Base-by-base conservation (phyloP, 2,797 vertebrate genomes). In the Merluccius polli region DNA sequence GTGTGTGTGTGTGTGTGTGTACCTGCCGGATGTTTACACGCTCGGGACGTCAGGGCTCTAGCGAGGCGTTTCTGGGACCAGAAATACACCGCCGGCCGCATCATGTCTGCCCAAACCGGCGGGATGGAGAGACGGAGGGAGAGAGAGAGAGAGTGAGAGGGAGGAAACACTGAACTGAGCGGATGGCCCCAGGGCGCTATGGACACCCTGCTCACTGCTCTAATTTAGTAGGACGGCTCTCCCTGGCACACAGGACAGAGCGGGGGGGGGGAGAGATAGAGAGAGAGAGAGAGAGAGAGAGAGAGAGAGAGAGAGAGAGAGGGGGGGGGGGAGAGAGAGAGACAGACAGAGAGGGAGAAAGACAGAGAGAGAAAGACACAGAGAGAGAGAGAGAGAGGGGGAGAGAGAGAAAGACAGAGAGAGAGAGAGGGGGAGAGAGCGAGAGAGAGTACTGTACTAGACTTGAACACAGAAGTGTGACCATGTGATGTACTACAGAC, bases 151-250 rank as follows among this genome's bases (percentile, higher is more conserved):
- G 41, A 44, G 41, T 15, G 41, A 44, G 41, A 44, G 41, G 16
- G 41, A 44, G 31, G n/a, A n/a, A n/a, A 21, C 35, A 69, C 83
- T 86, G 84, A 88, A 87, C 52, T 59, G 52, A 59, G 8, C 1
- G 21, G n/a, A 85, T 87, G 89, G 89, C 90, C 89, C 11, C 74
- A 87, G 89, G 89, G 85, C 70, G 82, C 81, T 88, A 27, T 87
- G 88, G 87, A 90, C 87, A 85, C 69, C 13, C 32, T 84, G 84
- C 83, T 75, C 80, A 13, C 77, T 83, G 90, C 83, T 90, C 86
- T 87, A 90, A 87, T 87, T 91, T 87, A 78, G 74, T 86, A 84
- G 27, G 30, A 80, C 77, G n/a, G n/a, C n/a, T n/a, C n/a, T 87
- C 81, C 77, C 79, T 89, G 87, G 84, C 85, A 90, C 80, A 82